Percentiles rank a stretch among this genome's conserved stretches.
Conservation (phyloP, 2,888 invertebrate genomes). For the Bimastos eiseni region DNA sequence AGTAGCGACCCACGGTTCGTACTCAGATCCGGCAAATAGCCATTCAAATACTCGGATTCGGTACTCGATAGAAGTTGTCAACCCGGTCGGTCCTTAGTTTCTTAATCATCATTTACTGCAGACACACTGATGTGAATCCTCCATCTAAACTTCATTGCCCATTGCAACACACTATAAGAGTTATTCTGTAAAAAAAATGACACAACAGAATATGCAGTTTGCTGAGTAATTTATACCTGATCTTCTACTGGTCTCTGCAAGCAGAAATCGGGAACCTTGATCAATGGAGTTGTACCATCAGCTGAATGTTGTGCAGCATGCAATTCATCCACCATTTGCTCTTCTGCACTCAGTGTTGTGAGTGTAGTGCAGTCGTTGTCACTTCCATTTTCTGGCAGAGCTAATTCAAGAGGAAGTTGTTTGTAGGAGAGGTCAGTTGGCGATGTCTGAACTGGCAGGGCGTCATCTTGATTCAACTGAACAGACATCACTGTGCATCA, state of each 20-base stretch:
- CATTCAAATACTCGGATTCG: no score
- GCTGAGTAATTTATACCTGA: conserved; percentile 15
- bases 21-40: no score
- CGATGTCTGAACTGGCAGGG: not conserved
- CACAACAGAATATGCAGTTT: not conserved
- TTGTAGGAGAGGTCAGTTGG: conserved; percentile 13
- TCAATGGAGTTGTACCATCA: conserved; percentile 8
- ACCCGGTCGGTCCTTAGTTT: no score
- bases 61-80: no score
- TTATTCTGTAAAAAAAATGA: not conserved
- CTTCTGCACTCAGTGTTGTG: not conserved
- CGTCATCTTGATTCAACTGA: not conserved
- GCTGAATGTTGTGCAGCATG: not conserved
- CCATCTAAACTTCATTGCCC: not conserved
- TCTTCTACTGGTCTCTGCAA: not conserved
- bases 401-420: not conserved
- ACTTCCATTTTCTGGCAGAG: conserved; percentile 4
- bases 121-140: no score
- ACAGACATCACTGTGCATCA: conserved; percentile 1
- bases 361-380: not conserved
- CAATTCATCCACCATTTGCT: not conserved
- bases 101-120: no score
- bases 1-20: no score
- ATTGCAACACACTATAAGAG: not conserved
- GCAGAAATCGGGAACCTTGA: conserved; percentile 24